Base-by-base conservation (phyloP, 53 echinoderm and acorn worm species). In the Arbacia lixula region DNA sequence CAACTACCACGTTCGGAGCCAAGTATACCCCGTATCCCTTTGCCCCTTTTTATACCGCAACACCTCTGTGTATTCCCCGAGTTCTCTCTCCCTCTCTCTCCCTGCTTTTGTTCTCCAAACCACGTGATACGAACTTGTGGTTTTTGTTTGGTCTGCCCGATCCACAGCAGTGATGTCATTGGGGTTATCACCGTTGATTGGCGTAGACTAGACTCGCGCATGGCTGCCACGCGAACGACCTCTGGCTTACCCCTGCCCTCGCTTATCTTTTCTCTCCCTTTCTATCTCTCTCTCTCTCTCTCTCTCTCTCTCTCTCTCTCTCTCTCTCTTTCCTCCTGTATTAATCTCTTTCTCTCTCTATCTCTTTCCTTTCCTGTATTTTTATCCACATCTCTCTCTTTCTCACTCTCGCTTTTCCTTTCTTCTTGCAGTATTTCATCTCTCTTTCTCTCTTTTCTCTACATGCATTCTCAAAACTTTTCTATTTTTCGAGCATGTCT, bases 191-290 rank as follows among this genome's bases (percentile, higher is more conserved):
- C 2, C 24, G 30, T 31, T 63, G 82, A 81, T 81, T 81, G 82
- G 82, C 34, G 34, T 34, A 63, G 43, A 1, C 31, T 30, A 49
- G 64, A 24, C 46, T 36, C 36, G 64, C 82, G 82, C 64, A 64
- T 81, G 82, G 28, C 82, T 28, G 82, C 42, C 82, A 81, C 82
- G 82, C 82, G 82, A 81, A 40, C 50, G 34, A 46, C 41, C 40
- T 64, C 40, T 64, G 12, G 62, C 30, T 40, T 33, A 28, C 34
- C 43, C 21, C 41, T 9, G 17, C 62, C 62, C 64, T 56, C 58
- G 69, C 40, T 27, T 28, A 40, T 43, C 69, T n/a, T n/a, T n/a
- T n/a, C n/a, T n/a, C n/a, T n/a, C n/a, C n/a, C n/a, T n/a, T n/a
- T n/a, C n/a, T n/a, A n/a, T n/a, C n/a, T n/a, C n/a, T n/a, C n/a